Evolutionary conservation across 2,797 vertebrate genomes (phyloP), one percentile per base, ranked within the genome.

Genomic region (Vespertilio murinus): DNA sequence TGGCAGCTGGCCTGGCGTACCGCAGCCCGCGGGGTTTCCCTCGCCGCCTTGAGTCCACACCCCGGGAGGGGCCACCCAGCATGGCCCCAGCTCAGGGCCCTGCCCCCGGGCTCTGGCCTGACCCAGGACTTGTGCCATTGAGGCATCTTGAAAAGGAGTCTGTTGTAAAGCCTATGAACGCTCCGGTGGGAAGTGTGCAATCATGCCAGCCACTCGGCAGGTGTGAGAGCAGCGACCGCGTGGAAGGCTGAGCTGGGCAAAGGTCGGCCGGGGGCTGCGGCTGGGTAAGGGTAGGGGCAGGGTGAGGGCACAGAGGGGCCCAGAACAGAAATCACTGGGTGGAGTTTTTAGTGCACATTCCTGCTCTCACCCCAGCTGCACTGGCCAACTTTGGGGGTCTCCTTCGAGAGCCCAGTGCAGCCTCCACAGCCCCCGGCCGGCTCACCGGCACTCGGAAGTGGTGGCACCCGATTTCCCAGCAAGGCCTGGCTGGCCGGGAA

Each of bases 31-130:
- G 28, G 22, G 23, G 33, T n/a, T n/a, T n/a, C 71, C 23, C 40
- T 52, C 7, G 0, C 80, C 20, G 49, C 71, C 52, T 6, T 0
- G 1, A 11, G 6, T 54, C 49, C 8, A 10, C 16, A 0, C 64
- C n/a, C 0, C 10, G 77, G 0, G 10, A 16, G 13, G 78, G 10
- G 28, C 30, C 30, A 33, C 42, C 8, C 20, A 0, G 5, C 17
- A 33, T 28, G 33, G 56, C 38, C 2, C 30, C 45, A 17, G 33
- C 74, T 30, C 25, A 20, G 35, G 35, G 54, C 74, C 1, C 2
- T 18, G 33, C 56, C 52, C 20, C 35, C 1, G 65, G 2, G 3
- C 23, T 67, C 75, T 65, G 67, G 35, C 49, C 23, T 13, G n/a
- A 11, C 9, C 6, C n/a, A 35, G 35, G 73, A 23, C 52, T 35